Conservation (phyloP, 2,888 invertebrate genomes). For the Petrolisthes cinctipes region DNA sequence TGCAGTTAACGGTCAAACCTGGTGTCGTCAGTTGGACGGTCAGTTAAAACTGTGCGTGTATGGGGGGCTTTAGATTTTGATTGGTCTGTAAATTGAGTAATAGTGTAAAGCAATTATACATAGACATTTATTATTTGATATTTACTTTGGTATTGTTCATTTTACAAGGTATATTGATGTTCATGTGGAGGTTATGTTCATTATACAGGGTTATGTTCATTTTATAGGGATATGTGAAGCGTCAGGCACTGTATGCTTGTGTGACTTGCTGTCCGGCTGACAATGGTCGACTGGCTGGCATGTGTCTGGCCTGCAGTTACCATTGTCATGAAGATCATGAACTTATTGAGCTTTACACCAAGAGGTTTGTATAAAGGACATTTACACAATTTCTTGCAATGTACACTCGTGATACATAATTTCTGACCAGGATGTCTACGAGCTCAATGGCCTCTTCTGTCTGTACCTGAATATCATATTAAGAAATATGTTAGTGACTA, state of each 20-base stretch:
- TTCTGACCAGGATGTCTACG: no score
- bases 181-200: neutral
- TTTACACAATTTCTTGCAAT: neutral
- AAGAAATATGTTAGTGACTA: no score
- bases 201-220: neutral
- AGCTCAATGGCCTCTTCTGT: no score
- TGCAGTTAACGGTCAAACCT: no score
- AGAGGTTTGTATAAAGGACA: conserved; percentile 71
- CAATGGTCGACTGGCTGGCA: conserved; percentile 76
- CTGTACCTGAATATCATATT: no score
- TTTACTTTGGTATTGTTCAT: neutral
- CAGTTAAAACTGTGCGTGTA: no score
- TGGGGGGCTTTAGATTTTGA: no score
- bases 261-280: conserved; percentile 78
- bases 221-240: conserved; percentile 52
- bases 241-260: conserved; percentile 87
- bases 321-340: conserved; percentile 97
- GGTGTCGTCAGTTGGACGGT: no score
- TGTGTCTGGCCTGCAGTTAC: conserved; percentile 94
- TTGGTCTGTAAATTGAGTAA: no score
- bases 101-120: no score
- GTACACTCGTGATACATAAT: no score
- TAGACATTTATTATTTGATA: no score
- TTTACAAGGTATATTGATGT: neutral
- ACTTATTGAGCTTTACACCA: conserved; percentile 94